Conservation (phyloP, 2,888 invertebrate genomes). For the Cosmorhoe ocellata region DNA sequence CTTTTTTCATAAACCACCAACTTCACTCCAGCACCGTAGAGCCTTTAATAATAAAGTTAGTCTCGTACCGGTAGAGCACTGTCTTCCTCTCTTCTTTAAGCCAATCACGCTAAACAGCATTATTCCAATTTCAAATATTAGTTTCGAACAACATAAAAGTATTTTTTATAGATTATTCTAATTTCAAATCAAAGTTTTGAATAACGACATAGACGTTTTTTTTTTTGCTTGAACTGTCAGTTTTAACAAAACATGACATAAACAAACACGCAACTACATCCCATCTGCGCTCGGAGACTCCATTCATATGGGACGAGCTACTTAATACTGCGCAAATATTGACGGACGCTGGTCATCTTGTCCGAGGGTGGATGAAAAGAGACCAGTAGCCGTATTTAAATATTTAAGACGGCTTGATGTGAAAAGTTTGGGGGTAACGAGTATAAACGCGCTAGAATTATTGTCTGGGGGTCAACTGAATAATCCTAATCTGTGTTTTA, state of each 20-base stretch:
- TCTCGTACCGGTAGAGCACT: too few relatives aligned
- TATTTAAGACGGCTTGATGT: constrained; percentile 43
- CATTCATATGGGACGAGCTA: constrained; percentile 73
- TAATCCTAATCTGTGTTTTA: constrained; percentile 29
- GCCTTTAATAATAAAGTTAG: too few relatives aligned
- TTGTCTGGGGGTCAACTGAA: constrained; percentile 29
- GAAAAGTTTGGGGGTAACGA: constrained; percentile 33
- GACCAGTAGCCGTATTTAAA: constrained; percentile 52
- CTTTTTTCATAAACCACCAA: neutral
- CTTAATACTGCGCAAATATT: constrained; percentile 77
- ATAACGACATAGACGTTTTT: neutral
- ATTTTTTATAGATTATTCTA: neutral
- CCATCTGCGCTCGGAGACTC: constrained; percentile 53
- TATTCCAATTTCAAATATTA: too few relatives aligned
- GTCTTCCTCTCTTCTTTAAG: too few relatives aligned
- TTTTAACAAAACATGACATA: constrained; percentile 46
- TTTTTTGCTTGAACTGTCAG: constrained; percentile 6
- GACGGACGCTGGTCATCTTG: constrained; percentile 73
- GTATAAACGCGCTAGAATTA: constrained; percentile 25
- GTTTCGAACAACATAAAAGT: neutral
- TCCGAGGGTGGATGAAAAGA: constrained; percentile 60
- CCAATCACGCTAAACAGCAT: too few relatives aligned
- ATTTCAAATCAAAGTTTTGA: neutral
- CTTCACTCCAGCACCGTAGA: too few relatives aligned
- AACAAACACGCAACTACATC: constrained; percentile 51